Evolutionary conservation across 2,888 invertebrate species (phyloP).

Genomic region (Acheta domesticus): DNA sequence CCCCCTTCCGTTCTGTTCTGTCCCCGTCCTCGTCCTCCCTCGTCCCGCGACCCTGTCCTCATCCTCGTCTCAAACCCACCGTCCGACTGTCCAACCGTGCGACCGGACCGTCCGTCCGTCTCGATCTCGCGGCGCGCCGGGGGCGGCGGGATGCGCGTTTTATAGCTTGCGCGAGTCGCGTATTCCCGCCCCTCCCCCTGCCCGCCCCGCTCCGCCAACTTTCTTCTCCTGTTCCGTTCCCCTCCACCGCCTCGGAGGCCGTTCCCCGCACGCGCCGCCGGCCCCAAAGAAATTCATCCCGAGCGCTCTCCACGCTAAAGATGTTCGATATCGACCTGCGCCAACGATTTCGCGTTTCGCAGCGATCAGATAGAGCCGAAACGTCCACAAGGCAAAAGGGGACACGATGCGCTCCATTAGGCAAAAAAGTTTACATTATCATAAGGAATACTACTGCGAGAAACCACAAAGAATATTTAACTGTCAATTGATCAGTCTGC

Average conservation of each 20-base stretch:
- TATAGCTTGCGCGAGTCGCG: not conserved
- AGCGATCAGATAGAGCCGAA: not conserved
- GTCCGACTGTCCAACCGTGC: too few species aligned
- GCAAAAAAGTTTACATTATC: not conserved
- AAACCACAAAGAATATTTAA: not conserved
- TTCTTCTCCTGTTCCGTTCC: not conserved
- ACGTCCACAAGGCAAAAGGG: not conserved
- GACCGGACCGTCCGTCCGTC: too few species aligned
- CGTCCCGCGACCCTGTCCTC: too few species aligned
- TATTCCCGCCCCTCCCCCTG: too few species aligned
- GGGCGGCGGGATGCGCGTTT: not conserved
- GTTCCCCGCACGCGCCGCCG: not conserved
- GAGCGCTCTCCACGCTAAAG: not conserved
- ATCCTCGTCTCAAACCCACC: too few species aligned
- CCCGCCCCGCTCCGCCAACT: not conserved
- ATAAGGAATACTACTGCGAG: not conserved
- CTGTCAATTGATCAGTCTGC: too few species aligned
- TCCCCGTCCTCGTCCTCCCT: too few species aligned
- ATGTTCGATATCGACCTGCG: slow-evolving; percentile 3
- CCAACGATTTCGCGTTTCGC: not conserved
- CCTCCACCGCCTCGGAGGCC: not conserved
- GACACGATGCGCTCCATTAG: not conserved
- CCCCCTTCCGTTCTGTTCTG: too few species aligned
- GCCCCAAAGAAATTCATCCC: not conserved
- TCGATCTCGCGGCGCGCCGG: too few species aligned